These are phyloP conservation scores for Calliphora vomitoria DNA, from an alignment of 2,888 invertebrate genomes.

Conservation along the genomic window DNA sequence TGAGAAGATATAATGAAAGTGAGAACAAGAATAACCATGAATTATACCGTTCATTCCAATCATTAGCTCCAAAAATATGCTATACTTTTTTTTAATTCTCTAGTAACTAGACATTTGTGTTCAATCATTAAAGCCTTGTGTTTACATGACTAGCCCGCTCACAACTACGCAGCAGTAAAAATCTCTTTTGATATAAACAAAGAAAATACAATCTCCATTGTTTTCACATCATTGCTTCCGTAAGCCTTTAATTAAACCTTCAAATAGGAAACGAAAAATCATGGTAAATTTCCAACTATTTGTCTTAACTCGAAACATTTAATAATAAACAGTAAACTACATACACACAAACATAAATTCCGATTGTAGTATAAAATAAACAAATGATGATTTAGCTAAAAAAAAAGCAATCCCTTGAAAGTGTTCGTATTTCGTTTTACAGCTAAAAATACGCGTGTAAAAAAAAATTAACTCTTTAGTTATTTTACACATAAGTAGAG, in stretches of 20 bases:
- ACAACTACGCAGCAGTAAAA: not conserved
- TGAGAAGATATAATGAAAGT: no score
- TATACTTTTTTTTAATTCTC: not conserved
- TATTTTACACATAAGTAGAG: not conserved
- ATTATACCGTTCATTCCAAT: no score
- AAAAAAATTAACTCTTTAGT: constrained; percentile 6
- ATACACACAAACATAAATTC: not conserved
- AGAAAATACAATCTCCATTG: constrained; percentile 54
- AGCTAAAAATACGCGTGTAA: constrained; percentile 1
- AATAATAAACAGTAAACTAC: constrained; percentile 20
- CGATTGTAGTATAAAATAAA: constrained; percentile 2
- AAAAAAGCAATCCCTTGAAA: constrained; percentile 49
- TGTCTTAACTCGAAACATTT: constrained; percentile 49
- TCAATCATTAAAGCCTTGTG: constrained; percentile 11
- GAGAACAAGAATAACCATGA: no score
- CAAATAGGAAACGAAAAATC: constrained; percentile 56
- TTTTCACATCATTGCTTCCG: constrained; percentile 49
- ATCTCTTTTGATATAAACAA: constrained; percentile 16
- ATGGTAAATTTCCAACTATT: constrained; percentile 53
- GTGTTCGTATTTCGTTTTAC: constrained; percentile 4
- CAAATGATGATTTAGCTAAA: constrained; percentile 64
- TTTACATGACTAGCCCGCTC: constrained; percentile 15
- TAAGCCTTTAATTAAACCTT: constrained; percentile 68
- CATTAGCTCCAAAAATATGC: no score
- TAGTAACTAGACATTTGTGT: not conserved